phyloP scores from a whole-genome alignment of 2,113 vertebrate species.

The Sciurus niger region DNA sequence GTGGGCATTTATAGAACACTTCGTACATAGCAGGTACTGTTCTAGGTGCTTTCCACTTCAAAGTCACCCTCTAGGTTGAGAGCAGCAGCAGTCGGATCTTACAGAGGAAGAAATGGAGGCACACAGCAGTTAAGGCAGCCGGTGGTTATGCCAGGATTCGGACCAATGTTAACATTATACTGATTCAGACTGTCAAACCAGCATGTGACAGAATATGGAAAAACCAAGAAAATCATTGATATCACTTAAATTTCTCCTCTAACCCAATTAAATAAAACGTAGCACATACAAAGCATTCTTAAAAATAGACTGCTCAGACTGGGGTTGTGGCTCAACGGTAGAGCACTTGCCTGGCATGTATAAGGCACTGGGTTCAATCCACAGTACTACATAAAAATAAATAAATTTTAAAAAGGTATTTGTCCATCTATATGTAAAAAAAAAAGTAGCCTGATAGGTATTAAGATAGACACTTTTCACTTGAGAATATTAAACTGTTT shows the following conservation, averaged over 20 bases:
- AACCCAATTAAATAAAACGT: neutral
- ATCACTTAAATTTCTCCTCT: neutral
- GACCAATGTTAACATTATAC: neutral
- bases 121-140: neutral
- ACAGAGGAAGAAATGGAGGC: neutral
- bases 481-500: slow-evolving; percentile 23
- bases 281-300: neutral
- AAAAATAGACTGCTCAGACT: neutral
- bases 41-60: neutral
- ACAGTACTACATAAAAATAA: too few species aligned
- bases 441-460: neutral
- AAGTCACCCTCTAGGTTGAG: neutral
- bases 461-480: neutral
- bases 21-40: fast-evolving
- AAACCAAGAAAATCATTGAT: neutral
- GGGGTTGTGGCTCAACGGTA: too few species aligned
- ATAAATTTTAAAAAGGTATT: too few species aligned
- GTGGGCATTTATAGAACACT: neutral
- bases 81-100: neutral
- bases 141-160: too few species aligned
- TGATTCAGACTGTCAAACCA: neutral
- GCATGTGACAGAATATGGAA: neutral
- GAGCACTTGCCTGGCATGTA: too few species aligned
- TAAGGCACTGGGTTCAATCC: too few species aligned
- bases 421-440: too few species aligned